These are phyloP conservation scores for Hedya salicella DNA, from an alignment of 2,888 invertebrate genomes.

Conservation along the genomic window DNA sequence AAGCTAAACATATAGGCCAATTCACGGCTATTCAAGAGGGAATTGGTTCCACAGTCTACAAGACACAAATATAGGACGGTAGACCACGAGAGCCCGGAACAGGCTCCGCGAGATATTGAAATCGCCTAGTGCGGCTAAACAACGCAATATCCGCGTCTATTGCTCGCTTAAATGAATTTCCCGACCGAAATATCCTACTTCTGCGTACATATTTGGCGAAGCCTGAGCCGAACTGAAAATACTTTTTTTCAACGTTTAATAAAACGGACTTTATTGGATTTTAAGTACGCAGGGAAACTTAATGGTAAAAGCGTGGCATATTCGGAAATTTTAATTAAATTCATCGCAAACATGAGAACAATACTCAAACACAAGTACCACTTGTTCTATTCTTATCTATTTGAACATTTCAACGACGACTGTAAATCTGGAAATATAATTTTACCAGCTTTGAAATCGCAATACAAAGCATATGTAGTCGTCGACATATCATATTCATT, in stretches of 20 bases:
- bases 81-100: background rate
- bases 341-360: background rate
- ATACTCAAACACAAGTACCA: too few relatives aligned
- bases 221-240: conserved; percentile 28
- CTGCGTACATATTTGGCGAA: conserved; percentile 39
- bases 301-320: background rate
- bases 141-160: conserved; percentile 50
- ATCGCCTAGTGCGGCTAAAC: conserved; percentile 48
- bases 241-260: conserved; percentile 28
- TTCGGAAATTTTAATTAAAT: background rate
- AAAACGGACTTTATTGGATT: conserved; percentile 36
- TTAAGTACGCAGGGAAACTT: conserved; percentile 15
- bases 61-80: background rate
- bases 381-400: background rate
- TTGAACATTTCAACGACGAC: background rate
- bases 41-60: conserved; percentile 4
- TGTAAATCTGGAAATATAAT: background rate
- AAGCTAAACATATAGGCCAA: background rate
- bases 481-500: too few relatives aligned
- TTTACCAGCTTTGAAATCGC: too few relatives aligned
- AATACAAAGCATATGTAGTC: too few relatives aligned
- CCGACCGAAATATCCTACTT: conserved; percentile 37
- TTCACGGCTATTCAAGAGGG: background rate
- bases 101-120: conserved; percentile 50
- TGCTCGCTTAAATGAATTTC: conserved; percentile 40